A percentile compares a stretch with the other conserved stretches of the same genome.
phyloP scores from a whole-genome alignment of 2,113 vertebrate genomes.

The Sisor rabdophorus region DNA sequence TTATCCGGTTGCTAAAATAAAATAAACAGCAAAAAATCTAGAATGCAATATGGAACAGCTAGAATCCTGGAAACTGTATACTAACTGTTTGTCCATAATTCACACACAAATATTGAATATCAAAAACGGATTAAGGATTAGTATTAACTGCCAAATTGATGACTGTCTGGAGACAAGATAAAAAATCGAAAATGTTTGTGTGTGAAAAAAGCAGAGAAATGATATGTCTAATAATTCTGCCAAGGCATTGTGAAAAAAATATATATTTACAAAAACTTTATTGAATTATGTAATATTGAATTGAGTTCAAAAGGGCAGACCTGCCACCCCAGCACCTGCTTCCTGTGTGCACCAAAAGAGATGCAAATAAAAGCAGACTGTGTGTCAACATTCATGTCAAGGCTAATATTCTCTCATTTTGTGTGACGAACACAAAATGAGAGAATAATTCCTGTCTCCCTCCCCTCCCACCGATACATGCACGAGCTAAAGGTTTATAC shows the following conservation, averaged over 20 bases:
- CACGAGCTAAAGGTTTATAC: not conserved
- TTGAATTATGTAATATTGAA: slow-evolving; percentile 24
- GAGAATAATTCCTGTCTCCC: slow-evolving; percentile 15
- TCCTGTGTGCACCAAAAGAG: slow-evolving; percentile 29
- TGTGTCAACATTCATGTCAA: slow-evolving; percentile 4
- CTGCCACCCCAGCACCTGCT: slow-evolving; percentile 54
- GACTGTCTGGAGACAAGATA: not conserved
- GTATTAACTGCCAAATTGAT: not conserved
- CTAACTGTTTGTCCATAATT: not conserved
- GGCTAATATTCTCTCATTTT: no score
- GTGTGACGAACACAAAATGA: slow-evolving; percentile 1
- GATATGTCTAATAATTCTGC: slow-evolving; percentile 19
- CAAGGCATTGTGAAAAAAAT: not conserved
- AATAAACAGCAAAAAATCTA: not conserved
- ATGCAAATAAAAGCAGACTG: slow-evolving; percentile 16
- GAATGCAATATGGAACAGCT: not conserved
- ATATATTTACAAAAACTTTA: not conserved
- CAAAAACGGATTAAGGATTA: slow-evolving; percentile 2
- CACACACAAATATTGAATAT: not conserved
- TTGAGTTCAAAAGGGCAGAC: slow-evolving; percentile 38
- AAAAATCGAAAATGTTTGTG: not conserved
- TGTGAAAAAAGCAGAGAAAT: slow-evolving; percentile 7
- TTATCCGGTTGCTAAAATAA: not conserved
- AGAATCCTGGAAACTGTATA: not conserved
- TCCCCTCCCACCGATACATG: not conserved